Conservation (phyloP, 2,888 invertebrate genomes). For the Dryadula phaetusa region DNA sequence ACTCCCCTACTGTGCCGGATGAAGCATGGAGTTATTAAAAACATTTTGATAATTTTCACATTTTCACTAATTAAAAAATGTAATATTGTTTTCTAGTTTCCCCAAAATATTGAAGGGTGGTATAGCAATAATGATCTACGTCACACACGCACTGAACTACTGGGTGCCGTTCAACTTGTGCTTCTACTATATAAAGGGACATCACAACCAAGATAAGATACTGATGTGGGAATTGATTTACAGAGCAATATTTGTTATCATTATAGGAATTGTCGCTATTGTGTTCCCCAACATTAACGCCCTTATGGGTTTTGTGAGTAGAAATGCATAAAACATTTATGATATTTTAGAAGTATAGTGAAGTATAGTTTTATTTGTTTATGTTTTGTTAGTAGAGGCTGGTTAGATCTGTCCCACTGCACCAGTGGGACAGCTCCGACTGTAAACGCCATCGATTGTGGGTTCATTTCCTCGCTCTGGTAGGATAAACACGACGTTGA, state of each 20-base stretch:
- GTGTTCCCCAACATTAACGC: constrained; percentile 64
- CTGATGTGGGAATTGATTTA: constrained; percentile 59
- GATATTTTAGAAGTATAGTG: too few species aligned
- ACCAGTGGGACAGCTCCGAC: too few species aligned
- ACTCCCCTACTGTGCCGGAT: too few species aligned
- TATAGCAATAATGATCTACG: constrained; percentile 66
- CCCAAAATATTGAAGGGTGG: constrained; percentile 62
- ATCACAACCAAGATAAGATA: constrained; percentile 41
- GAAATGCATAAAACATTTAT: constrained; percentile 23
- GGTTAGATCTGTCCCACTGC: too few species aligned
- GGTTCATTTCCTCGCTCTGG: background rate
- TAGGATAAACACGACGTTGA: too few species aligned
- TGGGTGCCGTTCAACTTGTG: constrained; percentile 69
- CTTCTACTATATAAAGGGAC: constrained; percentile 61
- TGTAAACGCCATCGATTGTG: too few species aligned
- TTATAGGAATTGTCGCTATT: constrained; percentile 57
- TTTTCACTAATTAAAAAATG: background rate
- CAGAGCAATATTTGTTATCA: constrained; percentile 55
- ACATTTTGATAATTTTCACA: too few species aligned
- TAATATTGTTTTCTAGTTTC: constrained; percentile 53
- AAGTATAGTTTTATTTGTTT: too few species aligned
- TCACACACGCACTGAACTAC: constrained; percentile 70
- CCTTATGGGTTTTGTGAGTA: constrained; percentile 75
- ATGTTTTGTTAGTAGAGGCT: too few species aligned
- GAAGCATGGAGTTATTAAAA: too few species aligned